A percentile compares a stretch with the other conserved stretches of the same genome.
Evolutionary conservation across 2,888 invertebrate genomes (phyloP).

Genomic region (Chouioia cunea): DNA sequence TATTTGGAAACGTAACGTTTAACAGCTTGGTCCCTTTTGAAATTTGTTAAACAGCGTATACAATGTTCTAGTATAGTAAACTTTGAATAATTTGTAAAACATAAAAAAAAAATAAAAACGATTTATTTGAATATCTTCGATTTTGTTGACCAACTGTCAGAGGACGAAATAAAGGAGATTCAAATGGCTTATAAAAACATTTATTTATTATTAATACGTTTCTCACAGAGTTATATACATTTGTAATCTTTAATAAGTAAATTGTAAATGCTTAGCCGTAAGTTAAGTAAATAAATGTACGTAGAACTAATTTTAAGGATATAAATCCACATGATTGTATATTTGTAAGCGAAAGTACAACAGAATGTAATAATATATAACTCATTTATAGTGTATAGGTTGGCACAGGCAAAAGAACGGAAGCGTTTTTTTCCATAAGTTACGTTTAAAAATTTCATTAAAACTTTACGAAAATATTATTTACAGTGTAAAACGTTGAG

Average conservation of each 20-base stretch:
- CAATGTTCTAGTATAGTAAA: no score
- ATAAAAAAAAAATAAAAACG: no score
- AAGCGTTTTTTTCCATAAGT: slow-evolving; percentile 44
- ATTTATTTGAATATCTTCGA: no score
- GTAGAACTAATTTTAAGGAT: slow-evolving; percentile 45
- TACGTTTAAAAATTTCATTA: slow-evolving; percentile 60
- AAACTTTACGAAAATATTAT: slow-evolving; percentile 66
- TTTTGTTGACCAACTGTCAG: no score
- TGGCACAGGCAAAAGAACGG: slow-evolving; percentile 46
- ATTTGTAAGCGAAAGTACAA: slow-evolving; percentile 26
- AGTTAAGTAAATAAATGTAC: slow-evolving; percentile 45
- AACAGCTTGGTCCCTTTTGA: no score
- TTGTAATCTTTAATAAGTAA: slow-evolving; percentile 43
- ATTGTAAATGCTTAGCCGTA: slow-evolving; percentile 44
- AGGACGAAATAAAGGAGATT: not conserved
- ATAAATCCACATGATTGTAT: slow-evolving; percentile 42
- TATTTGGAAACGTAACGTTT: no score
- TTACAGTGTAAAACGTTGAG: slow-evolving; percentile 58
- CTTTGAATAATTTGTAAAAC: no score
- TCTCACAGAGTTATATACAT: slow-evolving; percentile 45
- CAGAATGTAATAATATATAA: slow-evolving; percentile 19
- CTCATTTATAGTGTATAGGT: slow-evolving; percentile 23
- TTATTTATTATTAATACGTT: slow-evolving; percentile 45
- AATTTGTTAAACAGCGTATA: no score
- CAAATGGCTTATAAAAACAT: slow-evolving; percentile 42